Conservation (phyloP, 2,888 invertebrate genomes). For the Chrysopilus asiliformis region DNA sequence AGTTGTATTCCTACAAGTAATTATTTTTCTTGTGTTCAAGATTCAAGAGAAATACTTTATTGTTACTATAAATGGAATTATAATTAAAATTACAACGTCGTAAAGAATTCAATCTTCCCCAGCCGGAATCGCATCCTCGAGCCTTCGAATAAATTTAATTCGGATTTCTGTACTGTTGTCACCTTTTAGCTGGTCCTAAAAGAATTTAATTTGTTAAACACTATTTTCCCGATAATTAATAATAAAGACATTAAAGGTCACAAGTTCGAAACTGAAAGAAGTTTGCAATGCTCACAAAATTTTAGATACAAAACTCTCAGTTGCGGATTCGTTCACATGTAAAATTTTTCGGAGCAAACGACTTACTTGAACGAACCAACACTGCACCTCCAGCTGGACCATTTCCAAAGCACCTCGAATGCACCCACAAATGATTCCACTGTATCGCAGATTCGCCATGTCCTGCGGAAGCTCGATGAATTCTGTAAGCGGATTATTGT, state of each 20-base stretch:
- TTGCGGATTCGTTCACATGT: no score
- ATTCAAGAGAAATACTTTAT: no score
- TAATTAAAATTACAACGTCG: no score
- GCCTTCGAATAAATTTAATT: constrained; percentile 83
- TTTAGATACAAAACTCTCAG: no score
- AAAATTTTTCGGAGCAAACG: no score
- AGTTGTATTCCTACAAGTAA: no score
- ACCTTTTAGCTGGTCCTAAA: constrained; percentile 83
- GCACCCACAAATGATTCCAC: constrained; percentile 82
- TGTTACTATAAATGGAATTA: no score
- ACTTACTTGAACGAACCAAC: constrained; percentile 72
- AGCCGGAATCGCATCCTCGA: constrained; percentile 96
- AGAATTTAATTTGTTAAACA: constrained; percentile 9
- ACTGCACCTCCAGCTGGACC: constrained; percentile 93
- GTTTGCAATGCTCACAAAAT: no score
- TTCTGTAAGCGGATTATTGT: constrained; percentile 90
- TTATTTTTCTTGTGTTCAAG: no score
- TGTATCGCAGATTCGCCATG: constrained; percentile 72
- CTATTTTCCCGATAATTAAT: no score
- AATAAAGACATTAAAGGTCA: no score
- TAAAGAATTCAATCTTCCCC: constrained; percentile 89
- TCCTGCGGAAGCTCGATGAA: constrained; percentile 91
- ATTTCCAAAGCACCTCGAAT: constrained; percentile 94
- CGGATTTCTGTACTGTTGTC: constrained; percentile 87
- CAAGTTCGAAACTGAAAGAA: no score